Conservation (phyloP, 2,888 invertebrate species). For the Coleophora deauratella region DNA sequence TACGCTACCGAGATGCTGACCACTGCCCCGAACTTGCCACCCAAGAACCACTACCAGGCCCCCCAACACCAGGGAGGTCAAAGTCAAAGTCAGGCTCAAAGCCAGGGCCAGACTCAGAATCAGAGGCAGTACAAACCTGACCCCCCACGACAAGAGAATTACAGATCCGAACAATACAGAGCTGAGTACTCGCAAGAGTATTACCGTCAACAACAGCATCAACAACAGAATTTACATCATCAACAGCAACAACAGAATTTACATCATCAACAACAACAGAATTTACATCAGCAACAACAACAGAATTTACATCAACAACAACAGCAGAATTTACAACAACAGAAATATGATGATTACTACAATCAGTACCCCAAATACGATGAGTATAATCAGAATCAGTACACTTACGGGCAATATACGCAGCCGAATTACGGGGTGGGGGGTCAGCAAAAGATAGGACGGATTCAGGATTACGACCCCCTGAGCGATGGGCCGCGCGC, state of each 20-base stretch:
- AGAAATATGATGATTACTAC: slow-evolving; percentile 26
- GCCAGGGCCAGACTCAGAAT: slow-evolving; percentile 19
- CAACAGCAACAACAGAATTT: slow-evolving; percentile 34
- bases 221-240: slow-evolving; percentile 30
- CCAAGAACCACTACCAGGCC: slow-evolving; percentile 57
- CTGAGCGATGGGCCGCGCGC: slow-evolving; percentile 80
- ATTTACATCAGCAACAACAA: slow-evolving; percentile 17
- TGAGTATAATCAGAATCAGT: slow-evolving; percentile 26
- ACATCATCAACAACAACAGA: slow-evolving; percentile 25
- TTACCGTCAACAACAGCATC: slow-evolving; percentile 12
- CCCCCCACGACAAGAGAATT: slow-evolving; percentile 3
- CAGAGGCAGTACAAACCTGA: slow-evolving; percentile 12
- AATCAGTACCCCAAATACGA: slow-evolving; percentile 11
- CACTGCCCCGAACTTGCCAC: slow-evolving; percentile 45
- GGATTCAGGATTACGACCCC: slow-evolving; percentile 88
- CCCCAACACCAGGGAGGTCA: slow-evolving; percentile 28
- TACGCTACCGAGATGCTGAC: slow-evolving; percentile 63
- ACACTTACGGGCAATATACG: slow-evolving; percentile 28
- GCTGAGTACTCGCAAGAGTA: neutral
- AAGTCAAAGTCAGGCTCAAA: slow-evolving; percentile 15
- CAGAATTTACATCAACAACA: slow-evolving; percentile 23
- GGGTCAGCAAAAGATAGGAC: slow-evolving; percentile 74
- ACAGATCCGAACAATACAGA: slow-evolving; percentile 18
- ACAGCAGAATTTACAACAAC: slow-evolving; percentile 9
- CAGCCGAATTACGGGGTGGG: slow-evolving; percentile 33